phyloP scores from a whole-genome alignment of 1,140 invertebrate species.

The Psix sp. region DNA sequence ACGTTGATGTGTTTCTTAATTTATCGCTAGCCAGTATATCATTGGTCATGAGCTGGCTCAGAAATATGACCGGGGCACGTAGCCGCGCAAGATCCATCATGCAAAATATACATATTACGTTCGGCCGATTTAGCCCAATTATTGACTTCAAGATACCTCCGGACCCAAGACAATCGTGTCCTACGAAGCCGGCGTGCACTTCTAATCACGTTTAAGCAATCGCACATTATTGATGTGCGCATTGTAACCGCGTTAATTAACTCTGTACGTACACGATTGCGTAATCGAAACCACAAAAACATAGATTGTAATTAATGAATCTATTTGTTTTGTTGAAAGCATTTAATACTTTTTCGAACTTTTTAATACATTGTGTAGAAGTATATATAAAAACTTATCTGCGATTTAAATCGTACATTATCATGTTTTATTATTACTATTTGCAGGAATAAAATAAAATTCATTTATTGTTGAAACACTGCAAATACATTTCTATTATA shows the following conservation, averaged over 20 bases:
- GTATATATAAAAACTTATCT: too few species aligned
- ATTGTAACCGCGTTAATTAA: constrained; percentile 47
- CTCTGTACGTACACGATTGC: background rate
- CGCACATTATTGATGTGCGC: constrained; percentile 48
- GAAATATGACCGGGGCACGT: constrained; percentile 28
- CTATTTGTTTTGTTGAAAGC: too few species aligned
- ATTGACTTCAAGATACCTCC: constrained; percentile 32
- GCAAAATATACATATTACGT: constrained; percentile 48
- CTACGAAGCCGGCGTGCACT: constrained; percentile 32
- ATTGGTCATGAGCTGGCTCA: constrained; percentile 38
- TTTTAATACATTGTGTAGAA: too few species aligned
- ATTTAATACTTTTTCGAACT: too few species aligned
- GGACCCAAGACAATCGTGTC: constrained; percentile 46
- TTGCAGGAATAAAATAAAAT: too few species aligned
- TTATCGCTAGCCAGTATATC: constrained; percentile 31
- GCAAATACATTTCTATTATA: too few species aligned
- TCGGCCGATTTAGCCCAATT: constrained; percentile 41
- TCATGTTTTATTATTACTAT: too few species aligned
- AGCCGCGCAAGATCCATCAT: constrained; percentile 30
- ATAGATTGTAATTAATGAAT: too few species aligned
- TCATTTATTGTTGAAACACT: too few species aligned
- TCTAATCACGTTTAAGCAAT: constrained; percentile 58
- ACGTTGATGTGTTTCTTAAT: constrained; percentile 45
- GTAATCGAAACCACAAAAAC: too few species aligned
- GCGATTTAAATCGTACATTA: too few species aligned